Evolutionary conservation across 2,888 invertebrate species (phyloP).

Genomic region (Lasioglossum oenotherae): DNA sequence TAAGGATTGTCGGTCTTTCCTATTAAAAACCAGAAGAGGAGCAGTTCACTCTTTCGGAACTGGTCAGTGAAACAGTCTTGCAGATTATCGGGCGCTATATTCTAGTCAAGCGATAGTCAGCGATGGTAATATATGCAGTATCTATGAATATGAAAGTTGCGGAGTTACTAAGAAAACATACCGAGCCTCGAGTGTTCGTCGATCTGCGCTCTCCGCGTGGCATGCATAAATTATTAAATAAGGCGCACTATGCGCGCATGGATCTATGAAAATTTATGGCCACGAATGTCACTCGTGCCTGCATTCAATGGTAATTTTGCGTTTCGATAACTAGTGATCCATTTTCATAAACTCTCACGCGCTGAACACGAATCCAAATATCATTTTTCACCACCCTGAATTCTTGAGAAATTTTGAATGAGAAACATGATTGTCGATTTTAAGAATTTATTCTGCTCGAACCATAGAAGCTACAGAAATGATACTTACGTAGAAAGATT

Average conservation of each 20-base stretch:
- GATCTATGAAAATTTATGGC: background rate
- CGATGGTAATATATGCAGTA: constrained; percentile 79
- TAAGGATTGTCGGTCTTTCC: background rate
- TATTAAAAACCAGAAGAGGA: background rate
- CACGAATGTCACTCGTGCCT: background rate
- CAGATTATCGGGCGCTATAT: constrained; percentile 4
- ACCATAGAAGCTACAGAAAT: background rate
- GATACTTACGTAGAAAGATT: background rate
- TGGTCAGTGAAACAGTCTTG: background rate
- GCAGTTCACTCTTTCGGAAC: background rate
- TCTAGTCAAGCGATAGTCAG: background rate
- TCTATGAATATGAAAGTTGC: constrained; percentile 82
- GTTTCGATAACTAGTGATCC: background rate
- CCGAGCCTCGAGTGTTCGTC: constrained; percentile 47
- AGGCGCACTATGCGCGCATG: background rate
- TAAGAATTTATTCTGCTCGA: background rate
- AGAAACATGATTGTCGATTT: background rate
- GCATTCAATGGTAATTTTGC: background rate
- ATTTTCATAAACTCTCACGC: background rate
- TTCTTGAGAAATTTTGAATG: background rate
- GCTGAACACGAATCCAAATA: background rate
- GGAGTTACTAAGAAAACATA: constrained; percentile 80
- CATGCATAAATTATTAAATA: background rate
- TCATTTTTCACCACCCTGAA: background rate
- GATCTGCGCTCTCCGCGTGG: background rate